Evolutionary conservation across 2,113 vertebrate species (phyloP).

Genomic region (Felis chaus): DNA sequence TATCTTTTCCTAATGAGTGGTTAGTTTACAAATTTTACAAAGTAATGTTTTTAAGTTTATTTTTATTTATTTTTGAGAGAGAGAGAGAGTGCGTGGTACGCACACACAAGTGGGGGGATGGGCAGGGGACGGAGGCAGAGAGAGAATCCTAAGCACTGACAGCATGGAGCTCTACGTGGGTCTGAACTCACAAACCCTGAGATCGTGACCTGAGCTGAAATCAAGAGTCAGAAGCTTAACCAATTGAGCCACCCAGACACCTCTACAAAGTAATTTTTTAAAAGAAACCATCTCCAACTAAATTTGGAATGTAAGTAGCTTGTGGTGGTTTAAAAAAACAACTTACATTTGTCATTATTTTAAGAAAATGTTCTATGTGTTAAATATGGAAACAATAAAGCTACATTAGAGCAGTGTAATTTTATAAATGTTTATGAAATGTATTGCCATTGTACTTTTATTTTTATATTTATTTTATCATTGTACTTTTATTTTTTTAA

Average conservation of each 20-base stretch:
- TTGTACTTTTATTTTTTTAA: not conserved
- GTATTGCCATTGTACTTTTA: not conserved
- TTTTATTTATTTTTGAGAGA: no score
- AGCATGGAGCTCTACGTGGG: no score
- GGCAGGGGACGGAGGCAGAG: no score
- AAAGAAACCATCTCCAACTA: constrained; percentile 16
- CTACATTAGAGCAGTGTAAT: not conserved
- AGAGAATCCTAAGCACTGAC: no score
- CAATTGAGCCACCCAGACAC: no score
- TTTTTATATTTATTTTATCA: not conserved
- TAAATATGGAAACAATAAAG: not conserved
- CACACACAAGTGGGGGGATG: no score
- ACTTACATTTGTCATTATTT: not conserved
- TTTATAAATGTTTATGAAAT: constrained; percentile 34
- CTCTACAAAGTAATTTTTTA: no score
- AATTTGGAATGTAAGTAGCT: not conserved
- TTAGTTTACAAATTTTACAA: constrained; percentile 45
- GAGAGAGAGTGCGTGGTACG: no score
- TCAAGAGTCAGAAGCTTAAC: no score
- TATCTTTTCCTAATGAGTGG: constrained; percentile 5
- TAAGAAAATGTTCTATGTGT: not conserved
- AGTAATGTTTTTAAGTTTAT: not conserved
- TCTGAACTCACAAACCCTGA: no score
- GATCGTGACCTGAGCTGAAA: no score
- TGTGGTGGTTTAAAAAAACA: not conserved